Base-by-base conservation (phyloP, 2,888 invertebrate genomes). In the Limnephilus lunatus region DNA sequence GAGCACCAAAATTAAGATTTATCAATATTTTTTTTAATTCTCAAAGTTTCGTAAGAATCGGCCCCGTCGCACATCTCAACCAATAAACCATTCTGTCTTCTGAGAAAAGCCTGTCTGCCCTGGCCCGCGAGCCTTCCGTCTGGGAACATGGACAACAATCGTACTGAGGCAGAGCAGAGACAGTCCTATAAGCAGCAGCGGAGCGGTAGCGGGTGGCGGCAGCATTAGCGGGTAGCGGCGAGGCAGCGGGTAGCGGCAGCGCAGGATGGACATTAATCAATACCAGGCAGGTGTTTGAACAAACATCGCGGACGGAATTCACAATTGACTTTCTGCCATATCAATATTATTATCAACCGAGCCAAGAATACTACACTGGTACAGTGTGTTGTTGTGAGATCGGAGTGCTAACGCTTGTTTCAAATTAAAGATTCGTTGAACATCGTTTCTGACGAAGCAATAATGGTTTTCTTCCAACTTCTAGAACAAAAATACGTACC, bases 261-360 rank as follows among this genome's bases (percentile, higher is more conserved):
- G 85, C 82, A 89, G 82, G 85, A 89, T 87, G 90, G 92, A 91
- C 87, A 91, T 92, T 91, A 92, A 92, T 92, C 92, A 92, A 91
- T 91, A 90, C 39, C 35, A 89, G 92, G 92, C 92, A 92, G 92
- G 92, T 92, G 92, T 92, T 91, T 86, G 91, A 35, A 89, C 83
- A n/a, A 39, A 81, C 81, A 82, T 85, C 91, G 91, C 91, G 91
- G 85, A 35, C 83, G 39, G 92, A 92, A 92, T 92, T 92, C 92
- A 85, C 89, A 92, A 92, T 92, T 81, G 87, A 39, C 81, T 80
- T 12, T 68, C 7, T 48, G 32, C 90, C 86, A 30, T 86, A 48
- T 44, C 86, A 86, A 48, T 48, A 86, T 86, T 44, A 12, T 32
- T 68, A 68, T 68, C 68, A 68, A 68, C 15, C 83, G 35, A 35